Base-by-base conservation (phyloP, 2,888 invertebrate genomes). In the Lycophotia porphyrea region DNA sequence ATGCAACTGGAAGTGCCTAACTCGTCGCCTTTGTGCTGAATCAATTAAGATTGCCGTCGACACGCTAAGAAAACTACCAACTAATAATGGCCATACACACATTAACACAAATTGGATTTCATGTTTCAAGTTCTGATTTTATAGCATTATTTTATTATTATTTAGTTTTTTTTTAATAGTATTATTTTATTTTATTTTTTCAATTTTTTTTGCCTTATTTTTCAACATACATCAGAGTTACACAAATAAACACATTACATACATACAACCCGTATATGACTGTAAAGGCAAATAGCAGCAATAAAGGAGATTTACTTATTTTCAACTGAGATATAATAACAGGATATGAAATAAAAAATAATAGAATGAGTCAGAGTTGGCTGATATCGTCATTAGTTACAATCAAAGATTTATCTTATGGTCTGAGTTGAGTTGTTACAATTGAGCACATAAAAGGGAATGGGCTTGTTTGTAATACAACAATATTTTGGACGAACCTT, bases 341-440 rank as follows among this genome's bases (percentile, higher is more conserved):
- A 78, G 84, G 78, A 86, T 77, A 87, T 84, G 63, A 76, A 84
- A 86, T 85, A 85, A 85, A 84, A 82, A 78, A 73, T 79, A 85
- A 86, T 81, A 71, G 75, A 65, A 84, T 76, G 78, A 84, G 68
- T 67, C 81, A 70, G 71, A 69, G 81, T 73, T 63, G 64, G 61
- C 80, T 80, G 80, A 85, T 80, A 71, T 61, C 21, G 81, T 82
- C 88, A 88, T 88, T 84, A 86, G 71, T 89, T 79, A 88, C 83
- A 89, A 89, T 88, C 82, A 83, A 74, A 78, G 74, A 84, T 86
- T 84, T 87, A 80, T 87, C 63, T 81, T 78, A 85, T 74, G 72
- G 73, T 67, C 71, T 68, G 72, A 82, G 70, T 82, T 81, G 76
- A 84, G 61, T 86, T 84, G 81, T 77, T 78, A 75, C 86, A 86